Percentiles rank a stretch among this genome's conserved stretches.
These are phyloP conservation scores for Tupaia chinensis DNA, from an alignment of 2,113 vertebrate species.

Conservation along the genomic window DNA sequence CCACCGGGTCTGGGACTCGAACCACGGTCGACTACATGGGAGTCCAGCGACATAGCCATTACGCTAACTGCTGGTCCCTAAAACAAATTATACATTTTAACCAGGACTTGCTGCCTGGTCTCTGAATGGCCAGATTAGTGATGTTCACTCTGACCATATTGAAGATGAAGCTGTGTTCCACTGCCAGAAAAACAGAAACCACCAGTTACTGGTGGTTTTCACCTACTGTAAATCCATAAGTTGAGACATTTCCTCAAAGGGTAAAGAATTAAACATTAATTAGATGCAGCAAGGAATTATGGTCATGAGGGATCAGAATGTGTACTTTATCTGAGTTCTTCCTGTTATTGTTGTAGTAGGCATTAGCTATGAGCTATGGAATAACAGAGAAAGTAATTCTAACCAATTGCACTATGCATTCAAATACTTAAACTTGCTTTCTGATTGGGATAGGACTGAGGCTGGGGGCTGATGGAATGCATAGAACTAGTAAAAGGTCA, in stretches of 20 bases:
- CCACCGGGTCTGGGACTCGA: too few relatives aligned
- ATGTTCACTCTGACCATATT: not conserved
- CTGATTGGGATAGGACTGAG: not conserved
- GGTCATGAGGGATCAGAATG: not conserved
- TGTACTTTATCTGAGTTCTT: not conserved
- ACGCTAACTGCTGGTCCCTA: too few relatives aligned
- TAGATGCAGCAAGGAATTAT: not conserved
- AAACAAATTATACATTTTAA: too few relatives aligned
- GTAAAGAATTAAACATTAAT: slow-evolving; percentile 9
- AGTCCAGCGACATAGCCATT: too few relatives aligned
- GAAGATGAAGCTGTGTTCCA: not conserved
- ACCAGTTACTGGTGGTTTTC: not conserved
- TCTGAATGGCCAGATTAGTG: not conserved
- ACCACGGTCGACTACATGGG: too few relatives aligned
- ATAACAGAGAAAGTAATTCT: not conserved
- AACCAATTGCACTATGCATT: not conserved
- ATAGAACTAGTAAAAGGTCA: not conserved
- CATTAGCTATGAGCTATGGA: not conserved
- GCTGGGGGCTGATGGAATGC: not conserved
- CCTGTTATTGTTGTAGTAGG: not conserved
- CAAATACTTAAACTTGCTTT: not conserved
- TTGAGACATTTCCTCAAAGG: not conserved
- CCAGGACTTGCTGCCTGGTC: not conserved
- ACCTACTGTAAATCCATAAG: not conserved
- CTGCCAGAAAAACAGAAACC: not conserved